Percentiles rank a stretch among this genome's conserved stretches.
These are phyloP conservation scores for Andrena trimmerana DNA, from an alignment of 2,888 invertebrate species.

Conservation along the genomic window DNA sequence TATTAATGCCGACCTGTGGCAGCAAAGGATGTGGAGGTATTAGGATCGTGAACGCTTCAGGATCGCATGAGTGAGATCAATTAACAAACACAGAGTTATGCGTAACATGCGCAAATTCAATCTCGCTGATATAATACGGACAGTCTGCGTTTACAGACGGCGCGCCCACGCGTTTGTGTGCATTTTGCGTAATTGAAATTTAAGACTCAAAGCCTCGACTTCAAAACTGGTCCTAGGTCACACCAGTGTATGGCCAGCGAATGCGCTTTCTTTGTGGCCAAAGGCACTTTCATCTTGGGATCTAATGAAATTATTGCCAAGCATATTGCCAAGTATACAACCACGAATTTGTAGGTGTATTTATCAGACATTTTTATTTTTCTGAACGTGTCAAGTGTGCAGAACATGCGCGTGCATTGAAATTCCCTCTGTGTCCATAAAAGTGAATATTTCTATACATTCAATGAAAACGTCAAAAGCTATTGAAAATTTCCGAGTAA, in stretches of 20 bases:
- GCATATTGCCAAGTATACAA: too few species aligned
- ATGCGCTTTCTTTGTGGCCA: slow-evolving; percentile 28
- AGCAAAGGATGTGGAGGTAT: too few species aligned
- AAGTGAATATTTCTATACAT: not conserved
- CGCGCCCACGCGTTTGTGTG: not conserved
- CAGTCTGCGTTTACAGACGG: not conserved
- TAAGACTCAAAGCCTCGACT: slow-evolving; percentile 42
- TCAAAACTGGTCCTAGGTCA: slow-evolving; percentile 29
- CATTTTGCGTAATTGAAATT: slow-evolving; percentile 46
- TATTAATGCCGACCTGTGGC: too few species aligned
- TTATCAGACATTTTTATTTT: not conserved
- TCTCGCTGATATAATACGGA: slow-evolving; percentile 16
- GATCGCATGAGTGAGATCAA: slow-evolving; percentile 12
- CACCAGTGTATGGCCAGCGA: not conserved
- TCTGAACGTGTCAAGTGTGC: not conserved
- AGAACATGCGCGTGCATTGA: not conserved
- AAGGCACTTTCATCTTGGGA: not conserved
- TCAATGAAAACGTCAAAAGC: not conserved
- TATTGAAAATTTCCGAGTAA: too few species aligned
- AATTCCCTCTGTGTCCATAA: not conserved
- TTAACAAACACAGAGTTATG: slow-evolving; percentile 12
- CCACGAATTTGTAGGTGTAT: not conserved
- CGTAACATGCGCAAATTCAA: not conserved
- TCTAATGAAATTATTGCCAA: slow-evolving; percentile 9
- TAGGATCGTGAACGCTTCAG: not conserved